Conservation (phyloP, 2,797 vertebrate species). For the Clamator glandarius region DNA sequence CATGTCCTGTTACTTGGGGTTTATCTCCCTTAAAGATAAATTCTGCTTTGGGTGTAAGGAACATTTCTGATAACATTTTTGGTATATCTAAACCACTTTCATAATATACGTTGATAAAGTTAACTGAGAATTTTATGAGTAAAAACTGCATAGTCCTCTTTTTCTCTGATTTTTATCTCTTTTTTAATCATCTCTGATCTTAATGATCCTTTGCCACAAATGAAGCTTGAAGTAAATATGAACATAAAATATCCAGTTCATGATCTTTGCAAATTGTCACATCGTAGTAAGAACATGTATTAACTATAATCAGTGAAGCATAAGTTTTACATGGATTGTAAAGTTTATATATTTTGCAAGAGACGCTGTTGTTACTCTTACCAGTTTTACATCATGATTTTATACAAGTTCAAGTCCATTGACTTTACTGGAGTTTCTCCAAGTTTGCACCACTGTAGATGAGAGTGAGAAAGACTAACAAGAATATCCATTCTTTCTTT, state of each 20-base stretch:
- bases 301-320: background rate
- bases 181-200: slow-evolving; percentile 24
- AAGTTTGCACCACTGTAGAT: background rate
- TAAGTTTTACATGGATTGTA: slow-evolving; percentile 29
- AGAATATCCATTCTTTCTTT: background rate
- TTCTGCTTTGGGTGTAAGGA: background rate
- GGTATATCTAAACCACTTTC: background rate
- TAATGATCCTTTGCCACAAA: slow-evolving; percentile 45
- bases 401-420: slow-evolving; percentile 12
- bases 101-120: background rate
- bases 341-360: slow-evolving; percentile 33
- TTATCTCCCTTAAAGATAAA: background rate
- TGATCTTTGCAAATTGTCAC: slow-evolving; percentile 38
- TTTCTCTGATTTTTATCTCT: background rate
- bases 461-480: background rate
- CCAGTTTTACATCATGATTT: slow-evolving; percentile 9
- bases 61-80: background rate
- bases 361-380: background rate
- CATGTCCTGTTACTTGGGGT: background rate
- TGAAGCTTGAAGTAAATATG: slow-evolving; percentile 60
- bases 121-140: background rate
- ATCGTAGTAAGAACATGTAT: background rate
- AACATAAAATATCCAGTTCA: slow-evolving; percentile 44
- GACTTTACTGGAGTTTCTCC: background rate
- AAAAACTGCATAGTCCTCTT: background rate